Percentiles rank a stretch among this genome's conserved stretches.
Conservation (phyloP, 2,888 invertebrate species). For the Thyatira batis region DNA sequence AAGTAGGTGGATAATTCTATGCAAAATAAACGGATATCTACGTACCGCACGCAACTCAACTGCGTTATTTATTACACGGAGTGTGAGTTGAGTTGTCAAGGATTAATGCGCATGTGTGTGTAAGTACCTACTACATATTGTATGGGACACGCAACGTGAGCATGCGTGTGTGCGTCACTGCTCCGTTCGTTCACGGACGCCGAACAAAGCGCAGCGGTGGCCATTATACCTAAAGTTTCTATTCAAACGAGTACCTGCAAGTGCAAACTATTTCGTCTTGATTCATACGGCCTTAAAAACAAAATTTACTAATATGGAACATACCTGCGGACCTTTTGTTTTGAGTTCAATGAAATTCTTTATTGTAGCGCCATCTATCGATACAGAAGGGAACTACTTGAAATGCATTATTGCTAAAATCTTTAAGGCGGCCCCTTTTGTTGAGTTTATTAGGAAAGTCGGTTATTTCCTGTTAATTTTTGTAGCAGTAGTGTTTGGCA, state of each 20-base stretch:
- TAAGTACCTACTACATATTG: slow-evolving; percentile 24
- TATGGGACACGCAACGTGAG: slow-evolving; percentile 36
- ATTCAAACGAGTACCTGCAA: slow-evolving; percentile 31
- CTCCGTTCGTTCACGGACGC: slow-evolving; percentile 53
- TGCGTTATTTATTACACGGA: slow-evolving; percentile 56
- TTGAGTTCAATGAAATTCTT: slow-evolving; percentile 12
- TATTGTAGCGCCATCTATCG: slow-evolving; percentile 44
- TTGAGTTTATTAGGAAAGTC: slow-evolving; percentile 8
- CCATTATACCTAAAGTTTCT: slow-evolving; percentile 62
- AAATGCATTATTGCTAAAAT: too few relatives aligned
- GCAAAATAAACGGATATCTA: slow-evolving; percentile 51
- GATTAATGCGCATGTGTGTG: slow-evolving; percentile 45
- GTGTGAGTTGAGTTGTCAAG: slow-evolving; percentile 56
- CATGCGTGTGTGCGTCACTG: slow-evolving; percentile 31
- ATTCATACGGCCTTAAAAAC: too few relatives aligned
- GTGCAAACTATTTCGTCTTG: slow-evolving; percentile 45
- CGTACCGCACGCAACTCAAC: slow-evolving; percentile 56
- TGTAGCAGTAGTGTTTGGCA: slow-evolving; percentile 22
- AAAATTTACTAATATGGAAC: slow-evolving; percentile 38
- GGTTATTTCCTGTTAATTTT: slow-evolving; percentile 9
- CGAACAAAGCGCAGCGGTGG: slow-evolving; percentile 66
- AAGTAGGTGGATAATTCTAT: slow-evolving; percentile 38
- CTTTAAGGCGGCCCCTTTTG: slow-evolving; percentile 38
- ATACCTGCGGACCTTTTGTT: slow-evolving; percentile 18
- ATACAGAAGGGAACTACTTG: too few relatives aligned